A percentile compares a stretch with the other conserved stretches of the same genome.
Evolutionary conservation across 2,888 invertebrate species (phyloP).

Genomic region (Ganaspis brasiliensis): DNA sequence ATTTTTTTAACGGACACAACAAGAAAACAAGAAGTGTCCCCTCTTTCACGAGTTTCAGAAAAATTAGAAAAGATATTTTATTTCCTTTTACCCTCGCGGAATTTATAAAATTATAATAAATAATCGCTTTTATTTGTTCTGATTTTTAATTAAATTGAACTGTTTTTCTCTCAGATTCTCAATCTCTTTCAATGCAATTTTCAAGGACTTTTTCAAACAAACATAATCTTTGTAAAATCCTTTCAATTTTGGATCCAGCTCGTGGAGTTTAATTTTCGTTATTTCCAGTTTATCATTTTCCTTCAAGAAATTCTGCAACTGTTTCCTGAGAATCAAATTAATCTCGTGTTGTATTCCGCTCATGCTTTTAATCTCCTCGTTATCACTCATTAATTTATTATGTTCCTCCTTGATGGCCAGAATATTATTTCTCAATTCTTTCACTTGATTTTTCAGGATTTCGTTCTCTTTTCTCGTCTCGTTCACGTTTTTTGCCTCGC

Average conservation of each 20-base stretch:
- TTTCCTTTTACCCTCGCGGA: too few species aligned
- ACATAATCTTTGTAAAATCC: constrained; percentile 3
- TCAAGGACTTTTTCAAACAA: background rate
- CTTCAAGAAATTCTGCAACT: constrained; percentile 16
- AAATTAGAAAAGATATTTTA: too few species aligned
- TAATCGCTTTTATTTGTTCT: too few species aligned
- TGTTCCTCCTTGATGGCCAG: background rate
- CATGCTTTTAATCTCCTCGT: constrained; percentile 12
- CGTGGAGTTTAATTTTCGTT: background rate
- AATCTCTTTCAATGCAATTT: background rate
- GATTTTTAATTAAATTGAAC: background rate
- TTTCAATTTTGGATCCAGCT: constrained; percentile 8
- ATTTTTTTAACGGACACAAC: background rate
- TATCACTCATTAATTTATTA: background rate
- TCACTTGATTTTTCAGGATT: background rate
- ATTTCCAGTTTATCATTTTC: background rate
- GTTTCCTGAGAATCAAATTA: background rate
- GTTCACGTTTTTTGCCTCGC: too few species aligned
- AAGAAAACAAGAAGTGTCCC: background rate
- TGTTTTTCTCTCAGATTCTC: background rate
- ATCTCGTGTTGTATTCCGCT: background rate
- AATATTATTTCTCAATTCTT: background rate
- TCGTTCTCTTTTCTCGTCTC: too few species aligned
- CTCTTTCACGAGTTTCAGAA: background rate
- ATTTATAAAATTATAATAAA: too few species aligned